These are phyloP conservation scores for Spongia lamella DNA, from an alignment of 37 sponge, comb jelly and placozoan species.

Conservation along the genomic window DNA sequence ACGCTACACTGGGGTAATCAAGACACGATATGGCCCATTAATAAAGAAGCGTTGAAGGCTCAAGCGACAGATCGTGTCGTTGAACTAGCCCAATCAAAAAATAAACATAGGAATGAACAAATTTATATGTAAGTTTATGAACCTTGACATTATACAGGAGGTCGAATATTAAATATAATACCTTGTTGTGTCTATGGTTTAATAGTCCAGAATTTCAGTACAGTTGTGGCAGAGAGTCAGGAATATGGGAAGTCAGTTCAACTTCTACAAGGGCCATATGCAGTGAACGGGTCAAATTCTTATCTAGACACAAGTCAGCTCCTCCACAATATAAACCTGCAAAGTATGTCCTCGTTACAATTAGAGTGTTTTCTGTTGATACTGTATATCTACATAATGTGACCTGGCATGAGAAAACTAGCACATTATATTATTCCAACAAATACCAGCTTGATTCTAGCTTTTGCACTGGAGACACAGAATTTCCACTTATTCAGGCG, in stretches of 20 bases:
- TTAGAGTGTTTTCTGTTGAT: background rate
- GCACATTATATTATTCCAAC: too few species aligned
- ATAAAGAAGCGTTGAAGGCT: conserved; percentile 57
- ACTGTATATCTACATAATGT: too few species aligned
- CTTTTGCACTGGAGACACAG: too few species aligned
- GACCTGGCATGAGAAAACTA: too few species aligned
- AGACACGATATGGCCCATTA: conserved; percentile 88
- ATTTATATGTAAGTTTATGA: conserved; percentile 56
- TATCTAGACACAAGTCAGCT: conserved; percentile 66
- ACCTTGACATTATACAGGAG: background rate
- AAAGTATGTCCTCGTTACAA: conserved; percentile 10
- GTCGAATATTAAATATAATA: background rate
- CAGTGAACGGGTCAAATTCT: conserved; percentile 27
- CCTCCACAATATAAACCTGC: conserved; percentile 41
- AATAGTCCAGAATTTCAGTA: conserved; percentile 82
- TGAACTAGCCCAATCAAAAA: conserved; percentile 72
- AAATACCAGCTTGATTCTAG: too few species aligned
- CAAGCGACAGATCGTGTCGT: conserved; percentile 47
- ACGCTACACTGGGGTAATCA: conserved; percentile 91
- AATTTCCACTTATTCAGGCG: too few species aligned
- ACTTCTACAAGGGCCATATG: conserved; percentile 31
- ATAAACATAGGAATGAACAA: conserved; percentile 44
- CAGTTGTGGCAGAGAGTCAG: conserved; percentile 76
- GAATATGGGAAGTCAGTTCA: conserved; percentile 53
- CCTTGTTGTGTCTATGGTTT: background rate